Evolutionary conservation across 64 coral and sea anemone genomes (phyloP).

Genomic region (Hydrozoanthus tunicans): DNA sequence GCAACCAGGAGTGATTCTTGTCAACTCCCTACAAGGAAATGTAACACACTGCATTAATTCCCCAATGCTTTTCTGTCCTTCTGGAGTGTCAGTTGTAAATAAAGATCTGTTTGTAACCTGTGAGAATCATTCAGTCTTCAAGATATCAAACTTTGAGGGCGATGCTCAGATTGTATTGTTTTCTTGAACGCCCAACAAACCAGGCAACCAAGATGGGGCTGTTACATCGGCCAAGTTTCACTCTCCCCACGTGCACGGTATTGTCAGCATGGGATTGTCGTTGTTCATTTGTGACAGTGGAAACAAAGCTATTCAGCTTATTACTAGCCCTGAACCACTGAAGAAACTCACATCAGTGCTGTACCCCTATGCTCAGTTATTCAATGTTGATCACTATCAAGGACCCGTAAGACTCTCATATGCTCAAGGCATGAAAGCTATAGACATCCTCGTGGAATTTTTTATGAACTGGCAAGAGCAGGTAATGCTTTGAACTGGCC

Average conservation of each 20-base stretch:
- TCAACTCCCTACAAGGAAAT: no score
- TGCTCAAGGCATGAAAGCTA: background rate
- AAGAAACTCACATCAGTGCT: constrained; percentile 15
- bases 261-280: background rate
- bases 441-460: background rate
- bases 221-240: background rate
- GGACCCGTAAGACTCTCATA: background rate
- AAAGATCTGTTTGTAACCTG: constrained; percentile 14
- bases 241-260: background rate
- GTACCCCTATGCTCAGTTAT: constrained; percentile 13
- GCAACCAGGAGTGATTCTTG: no score
- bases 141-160: background rate
- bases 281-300: constrained; percentile 21
- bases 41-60: no score
- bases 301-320: background rate
- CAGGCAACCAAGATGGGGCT: background rate
- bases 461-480: background rate
- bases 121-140: background rate
- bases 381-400: constrained; percentile 7
- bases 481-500: background rate
- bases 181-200: background rate
- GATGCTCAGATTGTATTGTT: background rate
- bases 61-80: no score
- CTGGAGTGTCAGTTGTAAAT: background rate
- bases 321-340: constrained; percentile 9